Conservation (phyloP, 2,113 vertebrate species). For the Mustela lutreola region DNA sequence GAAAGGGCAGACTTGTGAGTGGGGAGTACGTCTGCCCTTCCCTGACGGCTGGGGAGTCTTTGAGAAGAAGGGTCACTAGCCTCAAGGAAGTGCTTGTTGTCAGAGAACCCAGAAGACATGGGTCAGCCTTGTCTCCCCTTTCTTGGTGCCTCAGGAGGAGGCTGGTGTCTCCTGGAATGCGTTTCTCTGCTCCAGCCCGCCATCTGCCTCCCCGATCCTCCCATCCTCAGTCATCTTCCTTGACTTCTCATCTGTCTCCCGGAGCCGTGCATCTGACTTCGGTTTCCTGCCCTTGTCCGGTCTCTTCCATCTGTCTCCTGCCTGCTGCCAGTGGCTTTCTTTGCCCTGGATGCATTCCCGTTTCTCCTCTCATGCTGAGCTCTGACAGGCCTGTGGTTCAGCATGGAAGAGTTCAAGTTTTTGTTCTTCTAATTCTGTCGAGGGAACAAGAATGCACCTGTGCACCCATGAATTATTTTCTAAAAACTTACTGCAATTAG, state of each 20-base stretch:
- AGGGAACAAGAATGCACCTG: neutral
- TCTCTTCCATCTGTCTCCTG: slow-evolving; percentile 25
- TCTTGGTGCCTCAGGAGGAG: neutral
- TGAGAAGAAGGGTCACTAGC: neutral
- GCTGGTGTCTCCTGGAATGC: neutral
- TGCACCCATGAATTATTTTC: slow-evolving; percentile 9
- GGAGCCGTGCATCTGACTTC: neutral
- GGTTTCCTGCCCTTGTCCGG: neutral
- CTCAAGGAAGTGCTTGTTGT: neutral
- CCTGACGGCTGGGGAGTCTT: neutral
- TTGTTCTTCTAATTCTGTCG: neutral
- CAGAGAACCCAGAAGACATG: neutral
- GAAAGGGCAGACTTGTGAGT: no score
- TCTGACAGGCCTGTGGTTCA: neutral
- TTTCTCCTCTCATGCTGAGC: neutral
- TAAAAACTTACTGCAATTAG: neutral
- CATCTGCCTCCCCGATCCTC: neutral
- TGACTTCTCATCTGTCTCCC: neutral
- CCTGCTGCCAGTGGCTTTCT: neutral
- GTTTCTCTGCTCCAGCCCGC: neutral
- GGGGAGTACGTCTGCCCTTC: accelerated
- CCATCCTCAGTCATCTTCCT: neutral
- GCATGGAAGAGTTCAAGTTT: accelerated
- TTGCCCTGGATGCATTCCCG: accelerated
- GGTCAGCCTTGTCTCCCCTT: neutral